phyloP scores from a whole-genome alignment of 2,113 vertebrate species.

The Hucho hucho region DNA sequence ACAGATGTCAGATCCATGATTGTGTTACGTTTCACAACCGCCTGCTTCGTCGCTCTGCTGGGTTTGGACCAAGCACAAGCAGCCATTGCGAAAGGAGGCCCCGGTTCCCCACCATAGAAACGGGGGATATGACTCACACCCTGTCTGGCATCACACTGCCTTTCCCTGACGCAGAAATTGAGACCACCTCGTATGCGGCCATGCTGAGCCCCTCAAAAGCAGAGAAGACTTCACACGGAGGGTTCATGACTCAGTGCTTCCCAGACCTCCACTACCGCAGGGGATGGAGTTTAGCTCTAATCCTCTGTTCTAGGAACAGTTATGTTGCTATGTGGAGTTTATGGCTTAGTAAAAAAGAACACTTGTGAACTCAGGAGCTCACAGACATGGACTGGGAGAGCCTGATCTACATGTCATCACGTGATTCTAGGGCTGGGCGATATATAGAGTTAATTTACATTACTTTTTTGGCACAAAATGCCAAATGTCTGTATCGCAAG shows the following conservation, averaged over 20 bases:
- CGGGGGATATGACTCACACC: slow-evolving; percentile 51
- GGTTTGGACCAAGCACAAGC: slow-evolving; percentile 34
- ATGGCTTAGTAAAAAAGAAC: slow-evolving; percentile 42
- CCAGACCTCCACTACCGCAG: slow-evolving; percentile 43
- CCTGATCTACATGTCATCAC: slow-evolving; percentile 27
- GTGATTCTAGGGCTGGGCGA: slow-evolving; percentile 22
- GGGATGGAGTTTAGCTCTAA: slow-evolving; percentile 40
- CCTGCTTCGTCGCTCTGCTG: neutral
- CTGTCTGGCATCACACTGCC: slow-evolving; percentile 48
- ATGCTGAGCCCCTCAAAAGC: slow-evolving; percentile 50
- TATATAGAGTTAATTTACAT: no score
- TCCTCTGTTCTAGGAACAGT: slow-evolving; percentile 44
- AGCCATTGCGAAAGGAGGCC: no score
- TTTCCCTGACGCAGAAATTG: slow-evolving; percentile 44
- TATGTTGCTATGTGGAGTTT: slow-evolving; percentile 46
- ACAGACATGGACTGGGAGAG: neutral
- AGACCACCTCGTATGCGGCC: slow-evolving; percentile 52
- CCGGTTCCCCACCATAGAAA: slow-evolving; percentile 25
- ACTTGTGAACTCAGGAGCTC: slow-evolving; percentile 14
- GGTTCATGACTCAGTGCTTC: slow-evolving; percentile 59
- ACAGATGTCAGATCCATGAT: no score
- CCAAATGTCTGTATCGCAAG: no score
- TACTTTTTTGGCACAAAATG: no score
- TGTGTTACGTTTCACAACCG: no score
- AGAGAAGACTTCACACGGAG: slow-evolving; percentile 29